Conservation (phyloP, 30 jellyfish, hydroid and myxozoan species). For the Pelagia noctiluca region DNA sequence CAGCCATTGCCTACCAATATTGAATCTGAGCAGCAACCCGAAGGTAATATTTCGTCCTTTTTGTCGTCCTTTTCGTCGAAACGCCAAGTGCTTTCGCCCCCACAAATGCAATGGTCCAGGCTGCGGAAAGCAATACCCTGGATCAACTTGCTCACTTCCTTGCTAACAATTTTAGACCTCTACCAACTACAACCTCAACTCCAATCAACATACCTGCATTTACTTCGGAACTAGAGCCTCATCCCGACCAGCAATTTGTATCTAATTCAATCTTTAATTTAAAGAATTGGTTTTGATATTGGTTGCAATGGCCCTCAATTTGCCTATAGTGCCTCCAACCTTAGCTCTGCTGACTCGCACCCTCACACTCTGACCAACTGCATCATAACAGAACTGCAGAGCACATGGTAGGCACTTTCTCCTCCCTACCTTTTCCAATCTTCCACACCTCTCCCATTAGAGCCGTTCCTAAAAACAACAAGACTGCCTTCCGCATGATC, state of each 20-base stretch:
- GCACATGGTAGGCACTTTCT: slow-evolving; percentile 28
- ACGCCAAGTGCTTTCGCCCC: too few relatives aligned
- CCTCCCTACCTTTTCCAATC: not conserved
- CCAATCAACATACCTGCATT: not conserved
- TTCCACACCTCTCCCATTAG: slow-evolving; percentile 15
- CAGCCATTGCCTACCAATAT: too few relatives aligned
- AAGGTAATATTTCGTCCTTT: too few relatives aligned
- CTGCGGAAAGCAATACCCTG: not conserved
- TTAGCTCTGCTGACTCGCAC: not conserved
- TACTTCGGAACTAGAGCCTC: not conserved
- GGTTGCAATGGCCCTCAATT: slow-evolving; percentile 3
- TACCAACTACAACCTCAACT: not conserved
- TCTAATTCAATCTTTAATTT: not conserved
- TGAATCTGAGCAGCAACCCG: too few relatives aligned
- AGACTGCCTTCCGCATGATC: not conserved
- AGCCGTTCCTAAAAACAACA: slow-evolving; percentile 20
- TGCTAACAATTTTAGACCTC: not conserved
- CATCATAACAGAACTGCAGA: slow-evolving; percentile 9
- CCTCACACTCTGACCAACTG: not conserved
- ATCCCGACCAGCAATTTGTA: not conserved
- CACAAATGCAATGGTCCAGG: too few relatives aligned
- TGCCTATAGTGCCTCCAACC: not conserved
- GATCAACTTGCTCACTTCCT: not conserved
- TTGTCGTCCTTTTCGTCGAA: too few relatives aligned
- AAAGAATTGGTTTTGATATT: slow-evolving; percentile 6